Base-by-base conservation (phyloP, 1,140 invertebrate genomes). In the Drosophila ohnishii region DNA sequence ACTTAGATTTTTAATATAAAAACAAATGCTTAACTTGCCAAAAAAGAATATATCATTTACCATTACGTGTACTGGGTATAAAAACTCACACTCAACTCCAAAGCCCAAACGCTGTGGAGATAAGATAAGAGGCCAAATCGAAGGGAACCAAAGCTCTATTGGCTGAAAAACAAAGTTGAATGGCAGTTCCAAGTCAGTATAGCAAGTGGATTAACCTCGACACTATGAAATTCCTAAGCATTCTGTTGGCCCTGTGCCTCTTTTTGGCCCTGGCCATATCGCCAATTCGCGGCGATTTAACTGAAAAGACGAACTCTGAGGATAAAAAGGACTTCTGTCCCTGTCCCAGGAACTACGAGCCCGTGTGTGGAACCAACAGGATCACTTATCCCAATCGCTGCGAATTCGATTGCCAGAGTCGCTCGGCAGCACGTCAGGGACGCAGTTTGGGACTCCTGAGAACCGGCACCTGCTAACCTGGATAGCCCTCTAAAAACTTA, bases 331-430 rank as follows among this genome's bases (percentile, higher is more conserved):
- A 11, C 1, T 40, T 79, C 2, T 94, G 93, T 62, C 83, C 90
- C 0, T 94, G 93, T 74, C 92, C 92, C 11, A 87, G 92, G 25
- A 92, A 92, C 55, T 89, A 90, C 35, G 82, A 80, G 1, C 93
- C 93, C 0, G 92, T 94, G 0, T 94, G 94, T 78, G 93, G 90
- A 7, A 91, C 87, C 47, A 92, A 94, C 73, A 76, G 90, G 19
- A 69, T 77, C 2, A 93, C 93, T 2, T 94, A 94, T 76, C 47
- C 72, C 44, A 94, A 94, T 83, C 78, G 87, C 2, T 94, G 93
- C 64, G 47, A 90, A 32, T 91, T 93, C 40, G 75, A 92, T 3
- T 94, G 93, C 67, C 80, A 71, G 1, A 65, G 64, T 5, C 78
- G 77, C 0, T 35, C 78, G 4, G 22, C 65, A 2, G 75, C 77